Conservation (phyloP, 2,888 invertebrate genomes). For the Lithophane leautieri region DNA sequence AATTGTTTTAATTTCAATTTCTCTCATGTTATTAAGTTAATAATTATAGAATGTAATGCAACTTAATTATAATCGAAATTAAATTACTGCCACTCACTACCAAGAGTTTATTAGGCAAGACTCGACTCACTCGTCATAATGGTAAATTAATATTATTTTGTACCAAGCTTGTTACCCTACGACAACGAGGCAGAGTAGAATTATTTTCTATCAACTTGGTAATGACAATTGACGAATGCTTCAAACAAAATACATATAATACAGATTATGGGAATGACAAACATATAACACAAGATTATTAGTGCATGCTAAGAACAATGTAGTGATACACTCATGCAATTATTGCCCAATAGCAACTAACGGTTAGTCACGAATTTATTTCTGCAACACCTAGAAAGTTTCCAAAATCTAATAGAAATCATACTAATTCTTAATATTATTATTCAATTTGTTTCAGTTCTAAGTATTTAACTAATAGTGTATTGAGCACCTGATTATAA, state of each 20-base stretch:
- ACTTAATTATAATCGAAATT: conserved; percentile 40
- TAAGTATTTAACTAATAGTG: conserved; percentile 58
- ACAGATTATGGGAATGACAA: conserved; percentile 48
- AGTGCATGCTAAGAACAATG: conserved; percentile 63
- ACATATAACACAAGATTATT: conserved; percentile 49
- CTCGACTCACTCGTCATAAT: conserved; percentile 54
- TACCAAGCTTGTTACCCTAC: conserved; percentile 53
- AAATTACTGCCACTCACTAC: conserved; percentile 46
- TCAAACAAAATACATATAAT: conserved; percentile 32
- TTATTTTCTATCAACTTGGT: conserved; percentile 43
- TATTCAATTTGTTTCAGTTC: conserved; percentile 50
- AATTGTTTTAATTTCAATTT: conserved; percentile 50
- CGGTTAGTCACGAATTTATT: conserved; percentile 63
- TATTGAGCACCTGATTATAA: conserved; percentile 66
- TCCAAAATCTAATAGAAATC: conserved; percentile 49
- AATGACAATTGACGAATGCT: conserved; percentile 34
- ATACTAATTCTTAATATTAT: conserved; percentile 47
- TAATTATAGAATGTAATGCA: conserved; percentile 28
- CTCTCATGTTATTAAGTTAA: conserved; percentile 40
- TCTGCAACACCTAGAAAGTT: conserved; percentile 42
- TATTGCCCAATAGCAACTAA: conserved; percentile 56
- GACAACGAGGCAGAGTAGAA: conserved; percentile 13
- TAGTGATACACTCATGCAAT: conserved; percentile 64
- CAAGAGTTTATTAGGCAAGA: conserved; percentile 63
- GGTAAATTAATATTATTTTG: conserved; percentile 52